Evolutionary conservation across 2,888 invertebrate species (phyloP).

Genomic region (Ormyrus labotus): DNA sequence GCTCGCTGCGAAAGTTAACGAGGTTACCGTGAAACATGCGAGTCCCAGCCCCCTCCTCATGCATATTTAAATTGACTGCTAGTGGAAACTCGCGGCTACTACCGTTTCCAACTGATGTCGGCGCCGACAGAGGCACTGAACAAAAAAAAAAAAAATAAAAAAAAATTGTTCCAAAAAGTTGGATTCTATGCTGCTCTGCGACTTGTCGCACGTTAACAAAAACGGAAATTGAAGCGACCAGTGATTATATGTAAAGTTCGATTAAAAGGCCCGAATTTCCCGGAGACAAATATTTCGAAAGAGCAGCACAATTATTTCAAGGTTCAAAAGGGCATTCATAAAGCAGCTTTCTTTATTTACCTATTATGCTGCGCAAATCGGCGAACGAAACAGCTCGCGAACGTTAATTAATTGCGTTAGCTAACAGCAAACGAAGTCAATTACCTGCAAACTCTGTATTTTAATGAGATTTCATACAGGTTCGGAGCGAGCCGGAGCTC

Average conservation of each 20-base stretch:
- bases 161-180: constrained; percentile 9
- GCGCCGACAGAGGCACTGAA: not conserved
- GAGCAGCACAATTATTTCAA: not conserved
- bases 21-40: constrained; percentile 64
- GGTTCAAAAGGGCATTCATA: too few relatives aligned
- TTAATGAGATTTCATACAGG: constrained; percentile 45
- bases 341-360: too few relatives aligned
- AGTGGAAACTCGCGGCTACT: constrained; percentile 61
- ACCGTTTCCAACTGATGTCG: constrained; percentile 41
- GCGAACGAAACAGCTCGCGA: not conserved
- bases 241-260: constrained; percentile 27
- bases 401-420: constrained; percentile 39
- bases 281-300: not conserved
- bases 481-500: not conserved
- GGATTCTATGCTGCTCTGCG: not conserved
- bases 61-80: constrained; percentile 68
- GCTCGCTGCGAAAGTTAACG: constrained; percentile 60
- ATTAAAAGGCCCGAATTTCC: constrained; percentile 28
- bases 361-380: too few relatives aligned
- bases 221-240: not conserved
- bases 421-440: constrained; percentile 36
- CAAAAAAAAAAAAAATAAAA: not conserved
- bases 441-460: constrained; percentile 36
- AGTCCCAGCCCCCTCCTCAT: constrained; percentile 58
- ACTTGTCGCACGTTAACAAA: constrained; percentile 1